Base-by-base conservation (phyloP, 2,797 vertebrate species). In the Helicolenus hilgendorfi region DNA sequence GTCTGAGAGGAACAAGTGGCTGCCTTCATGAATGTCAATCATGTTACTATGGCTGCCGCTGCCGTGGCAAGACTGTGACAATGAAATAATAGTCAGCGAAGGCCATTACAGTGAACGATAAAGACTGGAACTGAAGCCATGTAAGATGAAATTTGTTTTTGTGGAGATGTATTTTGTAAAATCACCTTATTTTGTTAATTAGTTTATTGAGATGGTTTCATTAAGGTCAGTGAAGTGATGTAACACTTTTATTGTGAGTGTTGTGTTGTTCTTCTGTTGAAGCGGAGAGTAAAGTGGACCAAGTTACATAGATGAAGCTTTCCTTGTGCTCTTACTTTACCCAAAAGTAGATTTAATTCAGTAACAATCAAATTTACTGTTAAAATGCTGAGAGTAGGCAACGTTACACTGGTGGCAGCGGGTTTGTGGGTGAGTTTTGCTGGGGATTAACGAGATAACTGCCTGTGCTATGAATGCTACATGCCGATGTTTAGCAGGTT, bases 1-100 rank as follows among this genome's bases (percentile, higher is more conserved):
- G 14, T 63, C 68, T 78, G 65, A 71, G 70, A 79, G 60, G 72
- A 87, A 67, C 63, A 76, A 65, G 76, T 60, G 35, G 41, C 24
- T 65, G 9, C 36, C 0, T 84, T 75, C 36, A 78, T 62, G 27
- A 74, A 77, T 78, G 71, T 72, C 80, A 68, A 26, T 76, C 74
- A 80, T 68, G 24, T 68, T 20, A 26, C 64, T 14, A 3, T 65
- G 33, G 71, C 63, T 74, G 26, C 78, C 33, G 60, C 5, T 55
- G 65, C 24, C 63, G 70, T 72, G 49, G 15, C 26, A 1, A 67
- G 58, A 45, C 31, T 4, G 27, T 15, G 10, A 36, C 22, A 41
- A n/a, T 31, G 7, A 78, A 11, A n/a, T 15, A 15, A 62, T 15
- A 60, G 9, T 36, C 26, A 13, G 24, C 31, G 31, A 64, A 59